Evolutionary conservation across 2,888 invertebrate genomes (phyloP), one percentile per base, ranked within the genome.

Genomic region (Ptychoptera albimana): DNA sequence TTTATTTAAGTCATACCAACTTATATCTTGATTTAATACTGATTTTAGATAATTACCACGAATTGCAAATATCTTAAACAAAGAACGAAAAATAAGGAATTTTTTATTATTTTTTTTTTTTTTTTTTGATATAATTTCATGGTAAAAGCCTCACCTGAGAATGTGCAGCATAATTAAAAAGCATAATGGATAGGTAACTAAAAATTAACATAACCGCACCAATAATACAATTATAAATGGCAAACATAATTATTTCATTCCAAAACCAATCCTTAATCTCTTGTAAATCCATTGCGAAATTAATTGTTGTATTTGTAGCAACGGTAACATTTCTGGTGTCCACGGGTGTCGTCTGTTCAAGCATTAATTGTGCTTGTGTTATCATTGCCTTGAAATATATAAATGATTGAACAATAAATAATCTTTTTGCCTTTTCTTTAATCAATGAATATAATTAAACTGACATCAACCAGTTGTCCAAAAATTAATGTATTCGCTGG

Each of bases 21-120:
- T 66, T 43, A 80, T 73, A 55, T 80, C 79, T 61, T 80, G 79
- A 55, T 78, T 74, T 41, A 80, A 57, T 1, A 77, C 71, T 42
- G 73, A 71, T 55, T 69, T 67, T 32, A 79, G 61, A 55, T 76
- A 79, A 51, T 68, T 60, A 47, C 71, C 70, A 43, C 79, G 61
- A 49, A 79, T 71, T 53, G 63, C 64, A 51, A 69, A 73, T 11
- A 74, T 70, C 76, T 77, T 31, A 39, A 46, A 39, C 9, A 11
- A 32, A 11, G 2, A 32, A 35, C 46, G 35, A 16, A 45, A 32
- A 29, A 36, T 45, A 2, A 29, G 13, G 13, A 35, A 15, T n/a
- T n/a, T n/a, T n/a, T n/a, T n/a, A n/a, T n/a, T n/a, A n/a, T n/a
- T n/a, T n/a, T n/a, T n/a, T n/a, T n/a, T n/a, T n/a, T n/a, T n/a